Conservation (phyloP, 2,797 vertebrate genomes). For the Thamnophis elegans region DNA sequence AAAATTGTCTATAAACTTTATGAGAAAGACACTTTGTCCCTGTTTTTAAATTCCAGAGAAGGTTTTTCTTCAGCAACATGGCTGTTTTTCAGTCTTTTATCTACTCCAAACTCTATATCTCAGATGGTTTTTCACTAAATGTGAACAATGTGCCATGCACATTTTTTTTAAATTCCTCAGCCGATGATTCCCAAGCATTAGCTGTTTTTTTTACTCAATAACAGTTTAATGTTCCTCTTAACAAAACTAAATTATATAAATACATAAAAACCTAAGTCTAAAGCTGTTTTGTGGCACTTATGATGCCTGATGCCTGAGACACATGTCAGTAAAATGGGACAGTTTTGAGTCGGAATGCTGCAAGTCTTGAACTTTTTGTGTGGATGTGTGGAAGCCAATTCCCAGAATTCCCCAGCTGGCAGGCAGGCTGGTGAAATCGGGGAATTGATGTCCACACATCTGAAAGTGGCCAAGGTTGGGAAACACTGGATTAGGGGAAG, state of each 20-base stretch:
- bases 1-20: not conserved
- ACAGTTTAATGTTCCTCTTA: not conserved
- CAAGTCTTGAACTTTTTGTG: not conserved
- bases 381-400: too few relatives aligned
- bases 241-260: not conserved
- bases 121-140: not conserved
- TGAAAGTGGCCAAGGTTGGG: too few relatives aligned
- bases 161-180: not conserved
- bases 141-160: not conserved
- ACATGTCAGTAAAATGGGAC: not conserved
- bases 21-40: not conserved
- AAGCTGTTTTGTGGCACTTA: not conserved
- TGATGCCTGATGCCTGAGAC: not conserved
- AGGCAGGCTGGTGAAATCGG: too few relatives aligned
- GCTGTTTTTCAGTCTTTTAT: not conserved
- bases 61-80: not conserved
- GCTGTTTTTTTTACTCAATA: not conserved
- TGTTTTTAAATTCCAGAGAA: not conserved
- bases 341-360: not conserved
- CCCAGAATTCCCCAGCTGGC: too few relatives aligned
- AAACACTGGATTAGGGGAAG: too few relatives aligned
- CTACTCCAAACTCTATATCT: not conserved
- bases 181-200: not conserved
- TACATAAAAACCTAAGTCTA: not conserved
- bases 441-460: too few relatives aligned